phyloP scores from a whole-genome alignment of 2,113 vertebrate genomes.

The Drymodes brunneopygia region DNA sequence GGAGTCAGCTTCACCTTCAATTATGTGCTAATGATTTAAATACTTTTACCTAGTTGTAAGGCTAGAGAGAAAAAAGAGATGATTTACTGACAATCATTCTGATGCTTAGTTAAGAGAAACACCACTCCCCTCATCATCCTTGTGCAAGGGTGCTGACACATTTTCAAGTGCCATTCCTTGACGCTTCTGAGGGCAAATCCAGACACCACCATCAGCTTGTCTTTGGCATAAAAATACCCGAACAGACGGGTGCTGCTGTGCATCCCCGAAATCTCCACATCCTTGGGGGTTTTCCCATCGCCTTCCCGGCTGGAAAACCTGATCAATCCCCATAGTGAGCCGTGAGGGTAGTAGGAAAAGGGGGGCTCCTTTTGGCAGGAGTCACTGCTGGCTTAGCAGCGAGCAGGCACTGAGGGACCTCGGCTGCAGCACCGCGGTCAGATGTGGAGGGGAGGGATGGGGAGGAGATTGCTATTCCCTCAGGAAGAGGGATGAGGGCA shows the following conservation, averaged over 20 bases:
- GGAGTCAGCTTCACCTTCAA: neutral
- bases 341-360: accelerated
- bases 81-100: neutral
- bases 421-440: accelerated
- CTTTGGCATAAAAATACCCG: neutral
- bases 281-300: neutral
- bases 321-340: accelerated
- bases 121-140: neutral
- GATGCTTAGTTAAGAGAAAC: neutral
- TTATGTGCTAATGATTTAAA: neutral
- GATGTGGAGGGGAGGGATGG: neutral
- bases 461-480: too few relatives aligned
- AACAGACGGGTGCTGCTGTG: accelerated
- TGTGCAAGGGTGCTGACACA: neutral
- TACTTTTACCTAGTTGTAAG: neutral
- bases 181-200: neutral
- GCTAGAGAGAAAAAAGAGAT: neutral
- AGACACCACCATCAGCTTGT: too few relatives aligned
- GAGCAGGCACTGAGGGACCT: neutral
- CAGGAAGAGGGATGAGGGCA: too few relatives aligned
- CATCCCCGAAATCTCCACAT: accelerated
- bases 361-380: accelerated
- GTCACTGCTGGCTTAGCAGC: neutral
- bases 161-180: neutral
- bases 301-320: accelerated